A percentile compares a stretch with the other conserved stretches of the same genome.
phyloP scores from a whole-genome alignment of 2,888 invertebrate genomes.

The Scaptomyza parva region DNA sequence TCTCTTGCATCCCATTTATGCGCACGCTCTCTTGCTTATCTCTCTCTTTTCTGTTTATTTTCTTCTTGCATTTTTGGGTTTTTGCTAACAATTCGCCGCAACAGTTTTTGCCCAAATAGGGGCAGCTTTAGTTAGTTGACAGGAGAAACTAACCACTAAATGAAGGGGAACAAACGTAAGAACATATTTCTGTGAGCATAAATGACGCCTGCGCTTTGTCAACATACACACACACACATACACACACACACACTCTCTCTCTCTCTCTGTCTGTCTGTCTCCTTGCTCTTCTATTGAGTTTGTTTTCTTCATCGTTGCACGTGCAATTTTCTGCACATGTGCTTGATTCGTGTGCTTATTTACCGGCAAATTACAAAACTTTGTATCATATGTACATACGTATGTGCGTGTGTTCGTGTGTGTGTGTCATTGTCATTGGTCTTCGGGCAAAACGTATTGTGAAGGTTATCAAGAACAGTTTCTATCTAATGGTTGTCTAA shows the following conservation, averaged over 20 bases:
- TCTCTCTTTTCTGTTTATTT: neutral
- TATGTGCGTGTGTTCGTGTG: neutral
- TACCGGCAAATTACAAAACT: constrained; percentile 42
- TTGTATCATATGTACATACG: neutral
- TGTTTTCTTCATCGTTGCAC: constrained; percentile 47
- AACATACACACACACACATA: neutral
- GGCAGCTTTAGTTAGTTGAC: constrained; percentile 29
- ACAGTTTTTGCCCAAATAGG: constrained; percentile 57
- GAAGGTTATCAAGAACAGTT: constrained; percentile 46
- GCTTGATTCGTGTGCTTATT: constrained; percentile 42
- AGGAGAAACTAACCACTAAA: constrained; percentile 46
- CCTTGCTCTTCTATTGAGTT: constrained; percentile 9
- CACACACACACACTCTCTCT: neutral
- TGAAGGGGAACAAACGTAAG: neutral
- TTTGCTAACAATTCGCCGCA: constrained; percentile 62
- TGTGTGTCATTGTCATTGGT: constrained; percentile 38
- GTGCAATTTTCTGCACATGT: constrained; percentile 69
- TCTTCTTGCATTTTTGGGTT: constrained; percentile 15
- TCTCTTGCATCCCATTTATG: constrained; percentile 30
- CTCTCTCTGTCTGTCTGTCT: constrained; percentile 7
- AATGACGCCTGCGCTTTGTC: constrained; percentile 48
- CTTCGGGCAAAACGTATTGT: constrained; percentile 23
- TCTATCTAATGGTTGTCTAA: constrained; percentile 1
- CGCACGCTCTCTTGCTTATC: constrained; percentile 14
- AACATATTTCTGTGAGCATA: neutral